Base-by-base conservation (phyloP, 2,888 invertebrate species). In the Trachelus stipa region DNA sequence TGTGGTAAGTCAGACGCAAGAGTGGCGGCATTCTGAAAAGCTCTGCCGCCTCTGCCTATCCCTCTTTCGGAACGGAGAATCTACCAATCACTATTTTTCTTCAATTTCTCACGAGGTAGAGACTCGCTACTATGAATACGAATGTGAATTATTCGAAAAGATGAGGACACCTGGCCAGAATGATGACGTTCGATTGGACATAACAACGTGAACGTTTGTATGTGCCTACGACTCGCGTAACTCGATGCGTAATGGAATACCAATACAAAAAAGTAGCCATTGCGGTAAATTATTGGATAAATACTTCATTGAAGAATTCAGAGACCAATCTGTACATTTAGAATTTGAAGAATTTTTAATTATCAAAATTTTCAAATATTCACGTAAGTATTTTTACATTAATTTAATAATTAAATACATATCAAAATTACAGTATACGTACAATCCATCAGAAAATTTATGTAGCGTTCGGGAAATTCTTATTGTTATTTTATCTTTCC, bases 91-190 rank as follows among this genome's bases (percentile, higher is more conserved):
- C 56, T 23, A 23, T 56, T 56, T 23, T 56, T 56, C 23, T 31
- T 31, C 33, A 15, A 71, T 12, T 71, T 71, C 71, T 71, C 71
- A 71, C 71, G 71, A 71, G 34, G 71, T 9, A 6, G 71, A 31
- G 71, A 34, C 71, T 12, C 15, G 33, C 71, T 33, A 11, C 71
- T 6, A 4, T 71, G 71, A 71, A 71, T 71, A 71, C 68, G 15
- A 75, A 75, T 34, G 40, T 37, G 71, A 40, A 71, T 33, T 34
- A 76, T 34, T 6, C 73, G 11, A 34, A 37, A 15, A 15, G 37
- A 74, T 35, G 35, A 12, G 74, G 74, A 37, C 34, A 74, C 74
- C 74, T 35, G 74, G 74, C 23, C 23, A 37, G 74, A 15, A 35
- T 12, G 74, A 30, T 74, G 74, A 74, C 37, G 12, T 71, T 71